Base-by-base conservation (phyloP, 2,888 invertebrate genomes). In the Sinohyriopsis cumingii region DNA sequence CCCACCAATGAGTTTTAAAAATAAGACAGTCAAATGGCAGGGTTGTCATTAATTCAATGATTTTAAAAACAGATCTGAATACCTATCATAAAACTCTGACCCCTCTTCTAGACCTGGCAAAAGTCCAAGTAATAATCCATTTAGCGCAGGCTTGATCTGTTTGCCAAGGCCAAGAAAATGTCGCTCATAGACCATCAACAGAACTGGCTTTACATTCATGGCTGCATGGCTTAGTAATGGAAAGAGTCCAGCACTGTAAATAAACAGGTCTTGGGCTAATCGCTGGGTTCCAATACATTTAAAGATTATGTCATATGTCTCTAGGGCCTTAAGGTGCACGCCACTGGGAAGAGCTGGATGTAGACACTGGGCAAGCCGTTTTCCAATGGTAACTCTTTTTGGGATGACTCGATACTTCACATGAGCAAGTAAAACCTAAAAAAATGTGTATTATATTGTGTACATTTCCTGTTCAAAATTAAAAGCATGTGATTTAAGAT, bases 281-380 rank as follows among this genome's bases (percentile, higher is more conserved):
- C 90, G 92, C 87, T 94, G 94, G 64, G 95, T 94, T 72, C 96
- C 96, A 91, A 96, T 95, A 84, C 94, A 95, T 88, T 94, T 94
- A 91, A 97, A 96, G 88, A 97, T 95, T 79, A 95, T 94, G 87
- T 95, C 95, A 90, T 96, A 97, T 0, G 96, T 95, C 91, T 97
- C 96, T 79, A 97, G 91, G 28, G 96, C 96, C 90, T 96, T 96
- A 74, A 96, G 91, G 90, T 97, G 97, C 45, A 97, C 97, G 55
- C 97, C 96, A 68, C 95, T 95, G 28, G 97, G 96, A 78, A 97
- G 91, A 24, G 95, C 95, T 55, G 96, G 96, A 91, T 97, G 96
- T 93, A 97, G 94, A 89, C 97, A 97, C 92, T 97, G 97, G 63
- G 96, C 95, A 78, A 97, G 91, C 74, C 97, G 92, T 91, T 97